Percentiles rank a stretch among this genome's conserved stretches.
These are phyloP conservation scores for Pontoporia blainvillei DNA, from an alignment of 2,113 vertebrate species.

Conservation along the genomic window DNA sequence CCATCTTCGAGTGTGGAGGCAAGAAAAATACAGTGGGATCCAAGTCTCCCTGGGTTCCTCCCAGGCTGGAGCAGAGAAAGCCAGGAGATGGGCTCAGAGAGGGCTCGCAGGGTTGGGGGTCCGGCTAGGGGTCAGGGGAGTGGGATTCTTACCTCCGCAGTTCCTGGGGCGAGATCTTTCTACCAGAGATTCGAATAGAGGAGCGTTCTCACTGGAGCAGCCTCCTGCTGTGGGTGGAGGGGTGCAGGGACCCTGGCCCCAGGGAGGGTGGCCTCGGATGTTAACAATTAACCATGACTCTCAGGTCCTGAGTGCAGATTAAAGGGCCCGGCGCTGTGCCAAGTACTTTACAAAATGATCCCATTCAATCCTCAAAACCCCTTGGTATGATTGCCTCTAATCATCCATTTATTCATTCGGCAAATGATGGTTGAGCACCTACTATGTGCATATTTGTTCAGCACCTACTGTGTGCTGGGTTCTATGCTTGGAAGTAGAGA, in stretches of 20 bases:
- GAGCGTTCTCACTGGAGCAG: too few relatives aligned
- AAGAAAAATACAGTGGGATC: slow-evolving; percentile 21
- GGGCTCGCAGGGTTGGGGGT: too few relatives aligned
- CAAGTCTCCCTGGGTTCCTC: neutral
- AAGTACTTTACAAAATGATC: neutral
- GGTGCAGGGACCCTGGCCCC: too few relatives aligned
- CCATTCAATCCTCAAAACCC: neutral
- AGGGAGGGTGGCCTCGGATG: neutral
- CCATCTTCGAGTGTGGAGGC: slow-evolving; percentile 21
- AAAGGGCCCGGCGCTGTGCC: neutral
- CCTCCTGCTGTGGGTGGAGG: neutral
- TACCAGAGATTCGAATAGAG: neutral
- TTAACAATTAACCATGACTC: neutral
- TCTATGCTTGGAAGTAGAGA: neutral
- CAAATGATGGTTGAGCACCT: neutral
- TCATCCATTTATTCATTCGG: neutral
- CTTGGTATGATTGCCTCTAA: neutral
- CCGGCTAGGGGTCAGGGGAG: too few relatives aligned
- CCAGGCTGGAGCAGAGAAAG: neutral
- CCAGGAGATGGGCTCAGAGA: neutral
- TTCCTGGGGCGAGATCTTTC: neutral
- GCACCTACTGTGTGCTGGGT: neutral
- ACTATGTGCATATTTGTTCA: neutral
- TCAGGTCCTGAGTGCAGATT: neutral
- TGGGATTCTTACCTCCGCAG: neutral